Conservation (phyloP, 2,888 invertebrate genomes). For the Epinotia demarniana region DNA sequence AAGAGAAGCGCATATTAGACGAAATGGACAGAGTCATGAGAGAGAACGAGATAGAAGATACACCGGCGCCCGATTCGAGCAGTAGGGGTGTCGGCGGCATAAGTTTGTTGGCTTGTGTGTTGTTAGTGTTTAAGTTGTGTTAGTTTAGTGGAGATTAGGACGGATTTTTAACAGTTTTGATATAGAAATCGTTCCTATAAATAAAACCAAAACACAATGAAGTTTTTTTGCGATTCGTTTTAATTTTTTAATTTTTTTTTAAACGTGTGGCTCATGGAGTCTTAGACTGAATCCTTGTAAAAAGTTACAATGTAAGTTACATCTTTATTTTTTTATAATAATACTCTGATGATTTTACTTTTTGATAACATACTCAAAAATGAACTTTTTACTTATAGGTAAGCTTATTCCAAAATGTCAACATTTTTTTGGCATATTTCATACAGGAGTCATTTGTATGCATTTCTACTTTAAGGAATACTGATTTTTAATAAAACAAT, state of each 20-base stretch:
- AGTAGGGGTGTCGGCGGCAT: slow-evolving; percentile 40
- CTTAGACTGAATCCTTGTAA: neutral
- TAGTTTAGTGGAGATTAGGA: slow-evolving; percentile 12
- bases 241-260: neutral
- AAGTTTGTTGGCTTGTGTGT: slow-evolving; percentile 27
- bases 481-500: slow-evolving; percentile 24
- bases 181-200: slow-evolving; percentile 24
- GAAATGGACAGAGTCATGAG: slow-evolving; percentile 76
- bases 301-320: no score
- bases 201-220: neutral
- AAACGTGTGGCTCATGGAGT: neutral
- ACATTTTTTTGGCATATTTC: neutral
- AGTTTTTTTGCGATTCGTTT: neutral
- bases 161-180: neutral
- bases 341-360: neutral
- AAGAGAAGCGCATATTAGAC: slow-evolving; percentile 80
- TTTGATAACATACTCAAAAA: neutral
- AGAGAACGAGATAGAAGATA: slow-evolving; percentile 73
- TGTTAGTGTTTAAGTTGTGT: slow-evolving; percentile 37
- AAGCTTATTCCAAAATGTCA: neutral
- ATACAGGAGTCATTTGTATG: neutral
- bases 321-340: neutral
- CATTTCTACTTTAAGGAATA: slow-evolving; percentile 27
- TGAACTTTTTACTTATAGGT: neutral
- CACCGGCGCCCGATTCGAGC: slow-evolving; percentile 49